Evolutionary conservation across 2,797 vertebrate species (phyloP).

Genomic region (Gambusia yucatana): DNA sequence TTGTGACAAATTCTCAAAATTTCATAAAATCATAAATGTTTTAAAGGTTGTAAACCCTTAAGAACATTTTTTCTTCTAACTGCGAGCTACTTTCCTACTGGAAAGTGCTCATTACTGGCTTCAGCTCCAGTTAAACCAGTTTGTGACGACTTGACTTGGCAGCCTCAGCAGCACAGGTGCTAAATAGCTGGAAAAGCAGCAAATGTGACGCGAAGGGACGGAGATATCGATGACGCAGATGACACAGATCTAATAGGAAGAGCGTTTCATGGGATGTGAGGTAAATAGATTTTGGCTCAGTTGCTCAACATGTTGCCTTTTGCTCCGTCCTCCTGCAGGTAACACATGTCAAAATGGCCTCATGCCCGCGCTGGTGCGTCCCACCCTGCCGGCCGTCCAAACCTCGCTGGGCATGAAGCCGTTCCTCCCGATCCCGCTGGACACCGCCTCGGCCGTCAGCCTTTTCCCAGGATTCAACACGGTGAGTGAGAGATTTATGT

Average conservation of each 20-base stretch:
- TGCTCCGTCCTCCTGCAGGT: conserved; percentile 80
- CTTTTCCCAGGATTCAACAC: conserved; percentile 93
- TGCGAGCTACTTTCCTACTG: not conserved
- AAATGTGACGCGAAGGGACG: not conserved
- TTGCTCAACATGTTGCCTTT: conserved; percentile 38
- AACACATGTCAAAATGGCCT: conserved; percentile 94
- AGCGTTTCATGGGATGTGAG: not conserved
- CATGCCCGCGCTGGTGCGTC: conserved; percentile 90
- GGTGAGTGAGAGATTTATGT: conserved; percentile 79
- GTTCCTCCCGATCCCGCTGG: conserved; percentile 92
- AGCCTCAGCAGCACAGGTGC: conserved; percentile 1
- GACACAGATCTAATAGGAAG: conserved; percentile 6
- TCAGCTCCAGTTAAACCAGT: conserved; percentile 20
- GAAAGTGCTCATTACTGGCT: conserved; percentile 6
- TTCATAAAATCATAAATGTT: no score
- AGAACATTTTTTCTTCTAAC: conserved; percentile 21
- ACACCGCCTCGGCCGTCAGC: conserved; percentile 86
- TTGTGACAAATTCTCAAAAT: not conserved
- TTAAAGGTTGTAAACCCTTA: not conserved
- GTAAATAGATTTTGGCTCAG: not conserved
- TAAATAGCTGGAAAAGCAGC: conserved; percentile 7
- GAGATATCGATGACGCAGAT: not conserved
- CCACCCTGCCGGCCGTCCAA: conserved; percentile 87
- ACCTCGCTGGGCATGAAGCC: conserved; percentile 92
- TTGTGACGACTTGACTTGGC: conserved; percentile 2